Evolutionary conservation across 2,888 invertebrate genomes (phyloP), one percentile per base, ranked within the genome.

Genomic region (Ceriagrion tenellum): DNA sequence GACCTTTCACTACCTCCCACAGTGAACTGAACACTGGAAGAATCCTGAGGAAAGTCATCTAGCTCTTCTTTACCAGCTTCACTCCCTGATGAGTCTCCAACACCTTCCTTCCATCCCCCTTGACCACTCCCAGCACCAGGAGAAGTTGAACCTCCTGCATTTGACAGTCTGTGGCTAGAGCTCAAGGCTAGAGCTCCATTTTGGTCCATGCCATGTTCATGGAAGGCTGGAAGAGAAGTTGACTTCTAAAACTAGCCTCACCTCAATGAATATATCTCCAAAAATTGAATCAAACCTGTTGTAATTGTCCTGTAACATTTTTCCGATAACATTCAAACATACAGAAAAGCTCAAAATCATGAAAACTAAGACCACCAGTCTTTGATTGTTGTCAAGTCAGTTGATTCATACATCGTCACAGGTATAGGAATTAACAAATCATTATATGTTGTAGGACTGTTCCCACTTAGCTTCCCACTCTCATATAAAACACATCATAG

Each of bases 31-130:
- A 97, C 96, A 88, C 95, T 96, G 95, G 95, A 96, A 55, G 96
- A 95, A 96, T 90, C 96, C 59, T 95, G 59, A 95, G 69, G 96
- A 47, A 95, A 96, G 69, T 97, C 97, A 95, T 97, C 97, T 55
- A 96, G 96, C 47, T 96, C 96, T 74, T 91, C 95, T 96, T 97
- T 97, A 95, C 97, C 97, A 23, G 97, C 97, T 96, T 97, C 97
- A 96, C 97, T 97, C 96, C 97, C 97, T 47, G 97, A 97, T 0
- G 97, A 97, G 96, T 97, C 97, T 13, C 97, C 97, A 4, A 95
- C 95, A 13, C 95, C 95, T 74, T 96, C 96, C 20, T 95, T 96
- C 97, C 97, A 97, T 95, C 96, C 96, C 95, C 96, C 97, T 96
- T 96, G 95, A 23, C 96, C 95, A 96, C 97, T 96, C 97, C 96